Conservation (phyloP, 2,888 invertebrate genomes). For the Aphidoletes aphidimyza region DNA sequence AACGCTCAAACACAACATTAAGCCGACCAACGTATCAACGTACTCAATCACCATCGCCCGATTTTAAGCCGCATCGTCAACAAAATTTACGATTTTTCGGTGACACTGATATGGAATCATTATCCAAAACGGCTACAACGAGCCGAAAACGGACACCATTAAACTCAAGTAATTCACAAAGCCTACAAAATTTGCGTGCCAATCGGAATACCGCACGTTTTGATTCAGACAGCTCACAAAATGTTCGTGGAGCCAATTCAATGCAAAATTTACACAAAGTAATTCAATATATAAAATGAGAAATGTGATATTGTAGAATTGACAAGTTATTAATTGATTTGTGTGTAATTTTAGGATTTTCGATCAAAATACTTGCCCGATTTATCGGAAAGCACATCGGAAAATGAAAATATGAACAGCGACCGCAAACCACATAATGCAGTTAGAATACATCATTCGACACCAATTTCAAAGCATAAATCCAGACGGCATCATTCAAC, state of each 20-base stretch:
- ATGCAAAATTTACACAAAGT: slow-evolving; percentile 24
- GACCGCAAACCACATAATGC: slow-evolving; percentile 43
- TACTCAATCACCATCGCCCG: slow-evolving; percentile 15
- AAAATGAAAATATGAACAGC: slow-evolving; percentile 61
- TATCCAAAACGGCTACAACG: slow-evolving; percentile 63
- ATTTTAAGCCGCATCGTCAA: slow-evolving; percentile 6
- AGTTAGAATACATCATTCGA: not conserved
- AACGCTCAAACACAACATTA: slow-evolving; percentile 9
- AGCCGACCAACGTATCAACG: slow-evolving; percentile 37
- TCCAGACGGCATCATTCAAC: slow-evolving; percentile 47
- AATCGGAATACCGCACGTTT: not conserved
- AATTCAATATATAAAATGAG: no score
- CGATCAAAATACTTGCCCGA: slow-evolving; percentile 67
- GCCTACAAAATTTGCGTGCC: slow-evolving; percentile 63
- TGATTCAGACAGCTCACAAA: not conserved
- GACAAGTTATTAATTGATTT: no score
- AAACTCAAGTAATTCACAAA: slow-evolving; percentile 65
- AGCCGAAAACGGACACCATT: slow-evolving; percentile 1
- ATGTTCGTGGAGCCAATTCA: not conserved
- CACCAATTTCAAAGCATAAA: slow-evolving; percentile 13
- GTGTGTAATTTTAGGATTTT: slow-evolving; percentile 28
- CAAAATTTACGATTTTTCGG: slow-evolving; percentile 83
- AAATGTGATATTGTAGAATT: no score
- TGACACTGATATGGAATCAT: slow-evolving; percentile 82
- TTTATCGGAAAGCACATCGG: slow-evolving; percentile 66